These are phyloP conservation scores for Acestrorhynchus altus DNA, from an alignment of 2,797 vertebrate genomes.

Conservation along the genomic window DNA sequence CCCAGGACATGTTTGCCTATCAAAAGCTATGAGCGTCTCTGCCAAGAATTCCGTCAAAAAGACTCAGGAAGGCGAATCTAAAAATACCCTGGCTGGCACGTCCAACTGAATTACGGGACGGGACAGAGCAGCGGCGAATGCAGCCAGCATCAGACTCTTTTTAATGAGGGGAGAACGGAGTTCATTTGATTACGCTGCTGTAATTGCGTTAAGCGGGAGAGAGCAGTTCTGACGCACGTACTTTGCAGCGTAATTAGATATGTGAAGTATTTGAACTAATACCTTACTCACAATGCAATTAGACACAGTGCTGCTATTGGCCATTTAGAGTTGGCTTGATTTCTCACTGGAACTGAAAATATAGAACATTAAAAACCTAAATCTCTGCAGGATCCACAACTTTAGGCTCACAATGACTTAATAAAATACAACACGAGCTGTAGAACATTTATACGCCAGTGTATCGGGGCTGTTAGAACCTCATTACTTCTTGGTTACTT, in stretches of 20 bases:
- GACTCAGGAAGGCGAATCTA: constrained; percentile 11
- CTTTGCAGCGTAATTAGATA: constrained; percentile 53
- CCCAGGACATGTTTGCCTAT: constrained; percentile 13
- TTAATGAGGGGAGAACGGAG: constrained; percentile 50
- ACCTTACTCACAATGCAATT: constrained; percentile 42
- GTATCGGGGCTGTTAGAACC: background rate
- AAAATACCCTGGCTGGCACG: constrained; percentile 28
- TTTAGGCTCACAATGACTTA: background rate
- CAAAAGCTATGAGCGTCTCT: background rate
- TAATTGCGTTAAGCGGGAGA: constrained; percentile 50
- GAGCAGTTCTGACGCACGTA: background rate
- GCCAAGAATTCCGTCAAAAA: constrained; percentile 26
- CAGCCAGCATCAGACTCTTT: constrained; percentile 31
- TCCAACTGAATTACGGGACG: constrained; percentile 46
- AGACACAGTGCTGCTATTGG: background rate
- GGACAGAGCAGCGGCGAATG: constrained; percentile 30
- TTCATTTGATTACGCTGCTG: constrained; percentile 56
- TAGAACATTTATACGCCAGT: background rate
- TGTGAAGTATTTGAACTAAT: constrained; percentile 55
- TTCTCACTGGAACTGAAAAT: constrained; percentile 1
- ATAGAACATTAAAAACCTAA: background rate
- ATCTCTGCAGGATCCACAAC: background rate
- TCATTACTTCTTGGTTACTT: too few relatives aligned
- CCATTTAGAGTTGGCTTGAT: background rate
- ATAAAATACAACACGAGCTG: background rate